Evolutionary conservation across 2,113 vertebrate species (phyloP), one percentile per base, ranked within the genome.

Genomic region (Marcusenius ussheri): DNA sequence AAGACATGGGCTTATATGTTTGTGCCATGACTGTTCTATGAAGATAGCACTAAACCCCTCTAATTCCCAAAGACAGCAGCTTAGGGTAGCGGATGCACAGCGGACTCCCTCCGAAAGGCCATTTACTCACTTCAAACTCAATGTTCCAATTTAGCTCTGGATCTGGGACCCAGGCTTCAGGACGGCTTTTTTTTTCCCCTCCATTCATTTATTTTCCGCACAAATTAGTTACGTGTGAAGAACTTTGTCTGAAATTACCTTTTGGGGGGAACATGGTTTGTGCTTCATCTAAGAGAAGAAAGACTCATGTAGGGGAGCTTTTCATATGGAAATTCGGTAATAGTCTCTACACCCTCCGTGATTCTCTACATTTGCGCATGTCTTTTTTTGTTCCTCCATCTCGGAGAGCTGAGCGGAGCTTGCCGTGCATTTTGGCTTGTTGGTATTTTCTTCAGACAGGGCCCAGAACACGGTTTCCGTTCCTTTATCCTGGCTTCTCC

Each of bases 61-160:
- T 80, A 80, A 80, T 80, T 80, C 74, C 74, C 74, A 80, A 80
- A 80, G 74, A 80, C 74, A 17, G 74, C 31, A 39, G 74, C 74
- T 42, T 80, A 80, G 74, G 17, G 35, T 42, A 39, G 74, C 31
- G 35, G 31, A 31, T 31, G 70, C 31, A 77, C 31, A 15, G 70
- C 31, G 70, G 15, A 80, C 74, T 39, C 35, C 31, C 74, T 39
- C 31, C 42, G 35, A 80, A 39, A 39, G 74, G 35, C 74, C 74
- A 70, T 70, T 80, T 39, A 39, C 31, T 80, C 74, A 80, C 35
- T 80, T 80, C 35, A 80, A 39, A 80, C 74, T 35, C 39, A 19
- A 42, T 80, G 74, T 80, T 80, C 74, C 74, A 80, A 80, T 39
- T 80, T 80, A 35, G 74, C 35, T 42, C 35, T 39, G 74, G 11